Conservation (phyloP, 2,113 vertebrate genomes). For the Electrona antarctica region DNA sequence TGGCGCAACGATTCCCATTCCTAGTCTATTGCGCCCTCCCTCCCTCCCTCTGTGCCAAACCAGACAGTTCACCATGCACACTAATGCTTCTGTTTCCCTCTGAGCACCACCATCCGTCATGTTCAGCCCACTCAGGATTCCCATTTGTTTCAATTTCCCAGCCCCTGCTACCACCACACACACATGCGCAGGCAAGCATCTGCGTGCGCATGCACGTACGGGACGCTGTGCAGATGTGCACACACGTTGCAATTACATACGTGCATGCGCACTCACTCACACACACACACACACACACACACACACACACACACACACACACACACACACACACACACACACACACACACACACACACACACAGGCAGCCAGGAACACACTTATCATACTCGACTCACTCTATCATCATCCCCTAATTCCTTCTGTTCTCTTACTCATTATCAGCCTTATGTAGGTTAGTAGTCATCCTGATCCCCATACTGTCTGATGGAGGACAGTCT, state of each 20-base stretch:
- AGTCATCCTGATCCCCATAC: background rate
- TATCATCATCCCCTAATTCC: background rate
- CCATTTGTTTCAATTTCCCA: conserved; percentile 62
- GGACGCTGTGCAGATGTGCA: background rate
- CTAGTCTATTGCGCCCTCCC: conserved; percentile 22
- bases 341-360: background rate
- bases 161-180: conserved; percentile 20
- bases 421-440: background rate
- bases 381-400: too few species aligned
- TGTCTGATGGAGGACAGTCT: background rate
- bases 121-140: conserved; percentile 56
- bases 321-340: background rate
- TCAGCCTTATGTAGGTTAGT: background rate
- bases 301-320: background rate
- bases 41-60: conserved; percentile 43
- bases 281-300: background rate
- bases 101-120: conserved; percentile 60
- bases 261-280: background rate
- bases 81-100: conserved; percentile 63
- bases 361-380: too few species aligned
- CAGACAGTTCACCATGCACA: conserved; percentile 52
- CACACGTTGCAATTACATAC: background rate
- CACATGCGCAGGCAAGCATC: conserved; percentile 10
- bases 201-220: background rate
- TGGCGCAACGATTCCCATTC: conserved; percentile 50